A percentile compares a stretch with the other conserved stretches of the same genome.
Conservation (phyloP, 1,140 invertebrate genomes). For the Myzus persicae region DNA sequence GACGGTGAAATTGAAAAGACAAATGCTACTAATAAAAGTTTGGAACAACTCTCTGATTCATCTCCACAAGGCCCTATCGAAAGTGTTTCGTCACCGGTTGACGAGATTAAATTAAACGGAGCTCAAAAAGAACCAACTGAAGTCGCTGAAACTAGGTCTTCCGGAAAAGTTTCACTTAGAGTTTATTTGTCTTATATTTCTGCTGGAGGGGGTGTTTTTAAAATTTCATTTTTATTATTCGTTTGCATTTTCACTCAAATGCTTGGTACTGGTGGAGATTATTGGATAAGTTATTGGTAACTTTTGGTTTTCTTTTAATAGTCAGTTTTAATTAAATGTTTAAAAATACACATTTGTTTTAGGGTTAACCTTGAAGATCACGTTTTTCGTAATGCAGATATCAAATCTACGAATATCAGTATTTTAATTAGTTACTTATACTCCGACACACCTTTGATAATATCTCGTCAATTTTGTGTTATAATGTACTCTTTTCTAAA, state of each 20-base stretch:
- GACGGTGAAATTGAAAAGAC: conserved; percentile 72
- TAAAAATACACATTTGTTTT: background rate
- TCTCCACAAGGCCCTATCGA: conserved; percentile 60
- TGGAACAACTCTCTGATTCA: background rate
- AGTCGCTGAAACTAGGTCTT: too few species aligned
- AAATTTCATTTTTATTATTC: conserved; percentile 70
- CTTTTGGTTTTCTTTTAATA: conserved; percentile 34
- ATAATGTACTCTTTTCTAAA: conserved; percentile 71
- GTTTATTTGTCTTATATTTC: conserved; percentile 77
- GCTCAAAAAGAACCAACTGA: conserved; percentile 51
- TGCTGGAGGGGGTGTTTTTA: conserved; percentile 71
- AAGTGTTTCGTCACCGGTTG: conserved; percentile 61
- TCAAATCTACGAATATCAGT: background rate
- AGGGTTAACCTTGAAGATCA: conserved; percentile 68
- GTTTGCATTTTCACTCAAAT: conserved; percentile 74
- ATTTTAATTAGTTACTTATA: background rate
- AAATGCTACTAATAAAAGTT: conserved; percentile 67
- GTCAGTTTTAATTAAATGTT: background rate
- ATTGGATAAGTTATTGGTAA: conserved; percentile 81
- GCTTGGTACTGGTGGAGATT: conserved; percentile 77
- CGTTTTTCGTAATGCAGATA: background rate
- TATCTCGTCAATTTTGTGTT: conserved; percentile 65
- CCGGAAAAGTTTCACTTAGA: conserved; percentile 61
- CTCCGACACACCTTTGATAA: background rate
- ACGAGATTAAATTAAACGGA: conserved; percentile 60